Base-by-base conservation (phyloP, 2,113 vertebrate species). In the Colaptes auratus region DNA sequence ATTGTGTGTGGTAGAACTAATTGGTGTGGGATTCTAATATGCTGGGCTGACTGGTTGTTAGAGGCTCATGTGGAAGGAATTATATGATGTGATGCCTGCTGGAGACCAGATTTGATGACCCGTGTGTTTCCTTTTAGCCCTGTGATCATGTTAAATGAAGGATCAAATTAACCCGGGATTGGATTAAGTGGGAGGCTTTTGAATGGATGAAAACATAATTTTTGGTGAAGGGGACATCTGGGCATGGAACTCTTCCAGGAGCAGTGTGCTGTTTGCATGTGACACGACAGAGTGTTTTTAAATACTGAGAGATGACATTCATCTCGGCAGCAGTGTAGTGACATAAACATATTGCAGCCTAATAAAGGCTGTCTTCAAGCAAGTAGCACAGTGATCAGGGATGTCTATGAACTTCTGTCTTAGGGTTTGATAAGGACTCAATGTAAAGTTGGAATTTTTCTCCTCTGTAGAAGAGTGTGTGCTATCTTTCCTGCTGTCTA, bases 131-230 rank as follows among this genome's bases (percentile, higher is more conserved):
- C 83, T 92, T 80, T 86, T 84, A 95, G 80, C 89, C 65, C 80
- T 95, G 61, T 95, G 93, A 95, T 94, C 82, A 7, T 89, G 94
- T 94, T 95, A 95, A 96, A 95, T 91, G 93, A 95, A 91, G 91
- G 91, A 86, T 95, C 94, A 95, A 77, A 92, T 95, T 91, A 91
- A 92, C 65, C 31, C 65, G 27, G 82, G 91, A 86, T 72, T 93
- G 72, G 93, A 92, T 95, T 95, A 95, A 94, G 93, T 93, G 88
- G 75, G 73, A 94, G 60, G 79, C 28, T 65, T 89, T 81, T 88
- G 64, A 86, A 71, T 81, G 75, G 72, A 74, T 88, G 82, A 92
- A 95, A 95, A 81, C 1, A 4, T 82, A 61, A 61, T 89, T 93
- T 95, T 96, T 85, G 75, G 73, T 80, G 91, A 88, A 92, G 61